Base-by-base conservation (phyloP, 2,888 invertebrate species). In the Callinectes sapidus region DNA sequence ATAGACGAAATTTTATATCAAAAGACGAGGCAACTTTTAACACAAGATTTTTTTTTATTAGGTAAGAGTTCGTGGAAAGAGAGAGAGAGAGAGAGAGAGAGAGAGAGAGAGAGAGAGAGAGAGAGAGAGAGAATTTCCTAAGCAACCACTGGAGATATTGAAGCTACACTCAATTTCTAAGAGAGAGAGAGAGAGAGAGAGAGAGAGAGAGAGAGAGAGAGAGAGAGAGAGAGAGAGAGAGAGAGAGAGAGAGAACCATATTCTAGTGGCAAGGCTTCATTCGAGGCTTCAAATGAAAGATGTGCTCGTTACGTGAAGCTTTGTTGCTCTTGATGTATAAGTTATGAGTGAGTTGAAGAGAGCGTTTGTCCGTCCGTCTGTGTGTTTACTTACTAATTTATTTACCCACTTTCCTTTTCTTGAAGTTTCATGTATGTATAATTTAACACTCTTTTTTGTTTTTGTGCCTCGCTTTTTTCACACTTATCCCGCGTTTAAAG, bases 1-100 rank as follows among this genome's bases (percentile, higher is more conserved):
- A 48, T 10, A 48, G 48, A 48, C 48, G 48, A 48, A 48, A 48
- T 8, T 8, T 48, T 48, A 48, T 48, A 48, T 48, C 48, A 48
- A 48, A 48, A 48, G 5, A 48, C 48, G 48, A 48, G 48, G 48
- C 8, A 48, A 48, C 48, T 48, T 48, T 48, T 48, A 48, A 48
- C 48, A 61, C 18, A 23, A 61, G 3, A 61, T 61, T 23, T 61
- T 18, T 61, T 61, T 61, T 61, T 61, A 61, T 61, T 61, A 61
- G 61, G 23, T 61, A 61, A 61, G 61, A 61, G 18, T 3, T 61
- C 18, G 61, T 61, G 61, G 71, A 28, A 6, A 23, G 71, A 71
- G n/a, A 71, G 71, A 71, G 71, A 71, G 71, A 71, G 71, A 71
- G 71, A 71, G 71, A 71, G 71, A 71, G 71, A 71, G 71, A 71